Evolutionary conservation across 2,888 invertebrate species (phyloP).

Genomic region (Meganola albula): DNA sequence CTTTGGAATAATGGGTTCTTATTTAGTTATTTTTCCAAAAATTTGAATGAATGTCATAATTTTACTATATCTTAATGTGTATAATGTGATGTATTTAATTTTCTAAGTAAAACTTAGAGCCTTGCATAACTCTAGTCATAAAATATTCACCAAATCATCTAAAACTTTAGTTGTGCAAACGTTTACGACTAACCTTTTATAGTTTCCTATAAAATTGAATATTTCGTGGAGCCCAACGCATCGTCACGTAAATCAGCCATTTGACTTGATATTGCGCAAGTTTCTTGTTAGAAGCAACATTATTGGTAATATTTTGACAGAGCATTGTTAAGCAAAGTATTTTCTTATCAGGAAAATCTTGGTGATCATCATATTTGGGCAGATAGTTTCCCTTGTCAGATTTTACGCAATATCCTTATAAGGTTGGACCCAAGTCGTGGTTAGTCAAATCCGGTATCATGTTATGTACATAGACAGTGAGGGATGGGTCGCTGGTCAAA

Average conservation of each 20-base stretch:
- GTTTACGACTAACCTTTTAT: conserved; percentile 23
- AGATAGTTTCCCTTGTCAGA: too few relatives aligned
- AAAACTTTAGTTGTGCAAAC: conserved; percentile 15
- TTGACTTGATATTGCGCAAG: conserved; percentile 17
- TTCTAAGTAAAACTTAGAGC: too few relatives aligned
- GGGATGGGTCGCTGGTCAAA: too few relatives aligned
- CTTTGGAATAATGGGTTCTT: too few relatives aligned
- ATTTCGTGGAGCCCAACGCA: conserved; percentile 25
- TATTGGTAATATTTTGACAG: conserved; percentile 1
- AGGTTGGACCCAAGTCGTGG: too few relatives aligned
- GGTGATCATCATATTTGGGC: neutral
- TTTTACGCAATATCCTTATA: too few relatives aligned
- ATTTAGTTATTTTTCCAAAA: too few relatives aligned
- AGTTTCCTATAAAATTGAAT: conserved; percentile 28
- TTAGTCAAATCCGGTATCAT: too few relatives aligned
- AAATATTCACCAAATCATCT: conserved; percentile 12
- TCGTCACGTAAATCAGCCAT: conserved; percentile 31
- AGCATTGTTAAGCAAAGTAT: neutral
- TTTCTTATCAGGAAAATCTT: neutral
- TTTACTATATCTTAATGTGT: too few relatives aligned
- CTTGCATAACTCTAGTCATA: conserved; percentile 1
- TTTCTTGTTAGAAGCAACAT: conserved; percentile 6
- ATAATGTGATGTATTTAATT: too few relatives aligned
- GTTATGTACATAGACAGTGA: too few relatives aligned
- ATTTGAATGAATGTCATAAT: too few relatives aligned